Conservation (phyloP, 1,140 invertebrate species). For the Capitella teleta region DNA sequence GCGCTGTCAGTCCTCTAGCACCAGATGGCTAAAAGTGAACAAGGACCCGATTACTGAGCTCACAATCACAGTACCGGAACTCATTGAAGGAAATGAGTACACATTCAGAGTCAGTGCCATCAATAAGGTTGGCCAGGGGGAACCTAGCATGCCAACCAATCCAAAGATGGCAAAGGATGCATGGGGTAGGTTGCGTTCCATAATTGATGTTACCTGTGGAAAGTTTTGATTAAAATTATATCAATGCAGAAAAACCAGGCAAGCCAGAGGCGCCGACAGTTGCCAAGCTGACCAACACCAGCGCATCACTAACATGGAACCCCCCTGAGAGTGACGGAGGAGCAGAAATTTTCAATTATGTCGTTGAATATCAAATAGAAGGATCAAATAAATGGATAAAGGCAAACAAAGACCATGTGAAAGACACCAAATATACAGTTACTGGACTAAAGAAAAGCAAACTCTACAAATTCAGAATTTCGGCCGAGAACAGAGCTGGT, state of each 20-base stretch:
- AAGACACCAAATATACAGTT: slow-evolving; percentile 70
- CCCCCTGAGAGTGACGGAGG: slow-evolving; percentile 84
- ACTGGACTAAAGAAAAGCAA: slow-evolving; percentile 79
- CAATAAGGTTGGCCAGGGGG: slow-evolving; percentile 87
- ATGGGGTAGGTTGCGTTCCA: slow-evolving; percentile 61
- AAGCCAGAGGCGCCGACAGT: slow-evolving; percentile 87
- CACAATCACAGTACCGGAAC: slow-evolving; percentile 55
- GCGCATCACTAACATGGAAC: slow-evolving; percentile 72
- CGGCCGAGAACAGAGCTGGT: slow-evolving; percentile 82
- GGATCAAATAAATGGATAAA: slow-evolving; percentile 25
- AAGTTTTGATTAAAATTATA: background rate
- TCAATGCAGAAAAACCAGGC: slow-evolving; percentile 61
- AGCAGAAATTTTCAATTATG: slow-evolving; percentile 73
- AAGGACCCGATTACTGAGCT: slow-evolving; percentile 68
- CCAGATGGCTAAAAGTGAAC: slow-evolving; percentile 46
- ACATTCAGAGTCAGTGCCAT: slow-evolving; percentile 83
- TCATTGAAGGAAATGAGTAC: slow-evolving; percentile 90
- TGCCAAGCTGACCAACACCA: slow-evolving; percentile 79
- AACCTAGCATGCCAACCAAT: slow-evolving; percentile 58
- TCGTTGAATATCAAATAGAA: slow-evolving; percentile 48
- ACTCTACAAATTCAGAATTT: slow-evolving; percentile 88
- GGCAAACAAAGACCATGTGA: slow-evolving; percentile 80
- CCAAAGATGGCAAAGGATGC: slow-evolving; percentile 83
- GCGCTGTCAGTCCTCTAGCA: slow-evolving; percentile 69
- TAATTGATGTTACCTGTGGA: background rate